Evolutionary conservation across 2,797 vertebrate species (phyloP), one percentile per base, ranked within the genome.

Genomic region (Limosa lapponica): DNA sequence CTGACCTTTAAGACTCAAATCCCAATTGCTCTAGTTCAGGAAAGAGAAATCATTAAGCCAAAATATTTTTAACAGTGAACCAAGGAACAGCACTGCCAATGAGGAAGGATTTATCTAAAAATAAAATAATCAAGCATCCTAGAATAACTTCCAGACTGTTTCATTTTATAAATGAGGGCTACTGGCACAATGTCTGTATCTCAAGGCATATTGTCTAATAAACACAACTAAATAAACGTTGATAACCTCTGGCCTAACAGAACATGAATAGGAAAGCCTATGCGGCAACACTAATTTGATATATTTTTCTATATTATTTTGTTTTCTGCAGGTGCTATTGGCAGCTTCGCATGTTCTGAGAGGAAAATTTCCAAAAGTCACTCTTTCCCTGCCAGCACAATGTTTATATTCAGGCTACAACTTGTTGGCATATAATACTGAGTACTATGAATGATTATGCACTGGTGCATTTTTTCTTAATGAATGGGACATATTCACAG

Each of bases 21-120:
- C 37, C 54, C 39, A 39, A 16, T 13, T 57, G 7, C 17, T 64
- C 87, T 89, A 67, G 27, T 39, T 8, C 32, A 75, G 58, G 75
- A 86, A 92, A 77, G 32, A 84, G 13, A 92, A 78, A 86, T 46
- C 57, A 69, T 83, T 81, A 89, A 37, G 18, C 67, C 12, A 79
- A 95, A 70, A 62, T 78, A 79, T 87, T 86, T 95, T 96, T 94
- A 84, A 94, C 71, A 66, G 48, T 57, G 73, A 92, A 91, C 71
- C 13, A 18, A 97, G 46, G 82, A 97, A 89, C 70, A 66, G 8
- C 16, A 77, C n/a, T 4, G 9, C 19, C 73, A 82, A 13, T 49
- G 13, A 94, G 71, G 81, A 96, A 94, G 41, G 55, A 36, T 64
- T 87, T 82, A 67, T 39, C 62, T 90, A 81, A 96, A 93, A 93